These are phyloP conservation scores for Cricetomys ansorgei DNA, from an alignment of 2,113 vertebrate genomes.

Conservation along the genomic window DNA sequence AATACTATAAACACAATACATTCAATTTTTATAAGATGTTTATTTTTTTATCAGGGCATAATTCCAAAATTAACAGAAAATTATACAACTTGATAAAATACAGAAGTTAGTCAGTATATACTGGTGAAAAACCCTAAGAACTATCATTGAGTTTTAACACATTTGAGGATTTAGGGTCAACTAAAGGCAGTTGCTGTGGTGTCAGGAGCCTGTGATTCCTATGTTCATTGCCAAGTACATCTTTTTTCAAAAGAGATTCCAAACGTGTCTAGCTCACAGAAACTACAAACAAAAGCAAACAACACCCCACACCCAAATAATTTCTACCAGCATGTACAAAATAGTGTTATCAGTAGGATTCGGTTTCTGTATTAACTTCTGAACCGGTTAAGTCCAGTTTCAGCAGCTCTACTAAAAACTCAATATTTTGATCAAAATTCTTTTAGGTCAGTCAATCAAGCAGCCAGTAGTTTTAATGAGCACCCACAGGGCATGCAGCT, in stretches of 20 bases:
- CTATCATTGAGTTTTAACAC: background rate
- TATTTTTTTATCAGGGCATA: background rate
- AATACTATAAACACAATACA: background rate
- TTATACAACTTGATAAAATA: background rate
- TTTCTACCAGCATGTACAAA: background rate
- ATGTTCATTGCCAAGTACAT: background rate
- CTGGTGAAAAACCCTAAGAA: background rate
- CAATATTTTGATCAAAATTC: conserved; percentile 29
- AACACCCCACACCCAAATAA: background rate
- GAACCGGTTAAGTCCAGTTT: background rate
- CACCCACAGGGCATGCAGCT: background rate
- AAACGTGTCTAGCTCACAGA: background rate
- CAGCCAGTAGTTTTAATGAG: conserved; percentile 58
- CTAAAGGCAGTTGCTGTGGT: fast-evolving
- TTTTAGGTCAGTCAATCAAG: conserved; percentile 56
- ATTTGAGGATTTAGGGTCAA: background rate
- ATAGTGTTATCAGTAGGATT: conserved; percentile 2
- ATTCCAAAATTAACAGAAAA: background rate
- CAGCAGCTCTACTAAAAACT: background rate
- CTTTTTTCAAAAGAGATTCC: background rate
- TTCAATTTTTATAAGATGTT: background rate
- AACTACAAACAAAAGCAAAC: background rate
- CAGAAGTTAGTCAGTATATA: background rate
- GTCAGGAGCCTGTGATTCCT: background rate
- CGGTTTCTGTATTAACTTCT: conserved; percentile 46